Conservation (phyloP, 2,888 invertebrate species). For the Aspidiotus destructor region DNA sequence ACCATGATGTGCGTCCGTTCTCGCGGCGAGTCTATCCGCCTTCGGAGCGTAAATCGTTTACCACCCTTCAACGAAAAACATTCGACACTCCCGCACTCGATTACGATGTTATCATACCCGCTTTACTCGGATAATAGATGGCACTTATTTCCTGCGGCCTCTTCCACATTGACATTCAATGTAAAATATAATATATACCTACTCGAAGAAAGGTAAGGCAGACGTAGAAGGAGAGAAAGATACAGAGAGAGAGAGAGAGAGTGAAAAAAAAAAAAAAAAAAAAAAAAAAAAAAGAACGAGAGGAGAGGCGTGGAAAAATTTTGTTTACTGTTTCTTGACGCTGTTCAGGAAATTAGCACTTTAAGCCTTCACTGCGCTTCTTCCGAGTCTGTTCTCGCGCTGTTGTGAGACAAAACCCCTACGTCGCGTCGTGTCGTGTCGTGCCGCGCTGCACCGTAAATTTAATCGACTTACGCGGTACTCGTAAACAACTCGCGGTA, state of each 20-base stretch:
- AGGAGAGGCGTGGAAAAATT: conserved; percentile 13
- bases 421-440: too few relatives aligned
- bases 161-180: conserved; percentile 18
- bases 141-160: conserved; percentile 27
- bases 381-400: conserved; percentile 1
- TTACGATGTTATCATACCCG: conserved; percentile 29
- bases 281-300: neutral
- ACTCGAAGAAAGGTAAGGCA: neutral
- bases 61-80: conserved; percentile 6
- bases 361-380: conserved; percentile 27
- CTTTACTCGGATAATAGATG: conserved; percentile 31
- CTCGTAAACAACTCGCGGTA: conserved; percentile 30
- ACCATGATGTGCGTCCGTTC: neutral
- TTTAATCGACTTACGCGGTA: conserved; percentile 23
- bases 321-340: conserved; percentile 26
- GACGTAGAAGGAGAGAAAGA: conserved; percentile 7
- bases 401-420: conserved; percentile 11
- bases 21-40: neutral
- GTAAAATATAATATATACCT: too few relatives aligned
- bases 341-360: conserved; percentile 31
- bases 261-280: neutral
- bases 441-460: conserved; percentile 12
- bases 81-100: conserved; percentile 30
- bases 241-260: neutral
- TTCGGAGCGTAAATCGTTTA: conserved; percentile 2